Evolutionary conservation across 2,113 vertebrate species (phyloP).

Genomic region (Oostethus manadensis): DNA sequence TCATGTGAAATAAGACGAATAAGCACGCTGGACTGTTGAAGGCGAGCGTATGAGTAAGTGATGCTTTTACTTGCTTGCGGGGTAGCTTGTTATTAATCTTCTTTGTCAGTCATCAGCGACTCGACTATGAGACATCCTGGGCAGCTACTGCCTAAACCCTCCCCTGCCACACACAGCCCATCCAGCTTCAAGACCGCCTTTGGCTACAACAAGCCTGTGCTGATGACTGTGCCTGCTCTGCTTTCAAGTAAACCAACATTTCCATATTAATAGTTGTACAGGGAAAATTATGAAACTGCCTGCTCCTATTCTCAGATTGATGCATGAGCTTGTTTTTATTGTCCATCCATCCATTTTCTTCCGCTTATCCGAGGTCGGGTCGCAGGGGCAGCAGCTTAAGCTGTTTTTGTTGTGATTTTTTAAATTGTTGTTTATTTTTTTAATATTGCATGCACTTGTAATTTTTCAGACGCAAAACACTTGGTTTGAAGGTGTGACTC

Average conservation of each 20-base stretch:
- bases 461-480: neutral
- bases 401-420: conserved; percentile 22
- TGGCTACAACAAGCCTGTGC: conserved; percentile 13
- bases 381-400: no score
- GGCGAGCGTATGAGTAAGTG: conserved; percentile 11
- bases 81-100: conserved; percentile 24
- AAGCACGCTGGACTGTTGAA: neutral
- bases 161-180: neutral
- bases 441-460: conserved; percentile 2
- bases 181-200: neutral
- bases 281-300: conserved; percentile 25
- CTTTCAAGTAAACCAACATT: conserved; percentile 28
- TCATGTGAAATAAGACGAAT: neutral
- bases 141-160: no score
- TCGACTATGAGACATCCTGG: conserved; percentile 32
- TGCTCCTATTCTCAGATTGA: conserved; percentile 38
- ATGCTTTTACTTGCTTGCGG: conserved; percentile 14
- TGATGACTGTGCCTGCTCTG: conserved; percentile 11
- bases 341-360: no score
- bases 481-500: neutral
- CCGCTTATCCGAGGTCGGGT: no score
- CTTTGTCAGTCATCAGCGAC: conserved; percentile 3
- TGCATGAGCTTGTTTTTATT: conserved; percentile 33
- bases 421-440: conserved; percentile 2
- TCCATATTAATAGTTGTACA: conserved; percentile 31